Evolutionary conservation across 2,113 vertebrate species (phyloP), one percentile per base, ranked within the genome.

Genomic region (Verasper variegatus): DNA sequence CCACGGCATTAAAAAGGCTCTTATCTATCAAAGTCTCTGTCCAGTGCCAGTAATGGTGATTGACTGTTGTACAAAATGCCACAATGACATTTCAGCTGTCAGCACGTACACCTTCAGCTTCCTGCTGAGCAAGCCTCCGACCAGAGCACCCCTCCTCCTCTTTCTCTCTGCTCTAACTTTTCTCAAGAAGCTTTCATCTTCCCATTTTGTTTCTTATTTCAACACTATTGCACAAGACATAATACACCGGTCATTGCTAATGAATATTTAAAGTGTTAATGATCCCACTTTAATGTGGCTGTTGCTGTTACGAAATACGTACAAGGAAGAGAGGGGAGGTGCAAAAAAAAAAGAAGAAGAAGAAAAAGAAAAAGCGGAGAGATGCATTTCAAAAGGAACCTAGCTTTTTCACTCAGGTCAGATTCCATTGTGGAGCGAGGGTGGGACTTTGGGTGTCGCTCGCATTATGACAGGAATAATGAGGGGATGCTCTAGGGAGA

Each of bases 381-480:
- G 83, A 73, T 85, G 82, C 87, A 94, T 93, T 92, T 94, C 91
- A 93, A 94, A 94, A 92, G 89, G 71, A 89, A 63, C 71, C 54
- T 47, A 26, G 83, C 47, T 74, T 72, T 92, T 85, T 90, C 89
- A 74, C 92, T 90, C 86, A 80, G 92, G 89, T 74, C 72, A 81
- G 84, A 92, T 92, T 91, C 92, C 90, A 89, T 92, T 93, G 89
- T 92, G 40, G 81, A 66, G 82, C 54, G 15, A 89, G 91, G 93
- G 93, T 91, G 92, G 92, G 92, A 91, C 93, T 84, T 67, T 81
- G 89, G 86, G 90, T 92, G 92, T 94, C 71, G 76, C 90, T 91
- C 86, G 89, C 87, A 89, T 94, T 94, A 91, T 91, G 93, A 90
- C 82, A 89, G 74, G 88, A 91, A 94, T 93, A 94, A 94, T 91